phyloP scores from a whole-genome alignment of 1,140 invertebrate species.

The Lasioglossum albipes region DNA sequence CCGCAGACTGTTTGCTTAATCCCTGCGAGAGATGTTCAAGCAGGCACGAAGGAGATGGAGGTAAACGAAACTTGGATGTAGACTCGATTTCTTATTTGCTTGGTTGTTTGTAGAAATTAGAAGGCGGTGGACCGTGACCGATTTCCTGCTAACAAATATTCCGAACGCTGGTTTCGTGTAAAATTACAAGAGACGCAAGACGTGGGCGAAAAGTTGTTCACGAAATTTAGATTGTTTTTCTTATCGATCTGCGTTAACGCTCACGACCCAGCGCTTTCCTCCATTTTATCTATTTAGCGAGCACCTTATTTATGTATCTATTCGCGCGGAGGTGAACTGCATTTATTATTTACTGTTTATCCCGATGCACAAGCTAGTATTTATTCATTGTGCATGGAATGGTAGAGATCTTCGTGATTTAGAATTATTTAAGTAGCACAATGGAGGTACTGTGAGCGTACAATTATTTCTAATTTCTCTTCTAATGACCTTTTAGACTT shows the following conservation, averaged over 20 bases:
- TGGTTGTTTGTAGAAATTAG: neutral
- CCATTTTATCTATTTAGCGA: neutral
- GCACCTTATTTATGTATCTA: too few species aligned
- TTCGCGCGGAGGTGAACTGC: too few species aligned
- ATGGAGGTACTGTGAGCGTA: too few species aligned
- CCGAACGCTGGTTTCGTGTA: neutral
- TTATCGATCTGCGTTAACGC: neutral
- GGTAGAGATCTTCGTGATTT: too few species aligned
- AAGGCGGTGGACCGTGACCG: neutral
- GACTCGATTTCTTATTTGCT: neutral
- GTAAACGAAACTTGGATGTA: neutral
- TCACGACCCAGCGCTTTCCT: neutral
- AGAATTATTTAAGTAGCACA: too few species aligned
- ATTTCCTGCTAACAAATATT: neutral
- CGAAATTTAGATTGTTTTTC: neutral
- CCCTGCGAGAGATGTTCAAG: slow-evolving; percentile 8
- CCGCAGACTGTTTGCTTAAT: neutral
- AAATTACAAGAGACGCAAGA: neutral
- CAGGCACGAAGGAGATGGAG: neutral
- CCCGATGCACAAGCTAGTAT: too few species aligned
- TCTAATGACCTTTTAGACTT: too few species aligned
- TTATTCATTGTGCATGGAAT: too few species aligned
- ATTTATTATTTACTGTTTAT: neutral
- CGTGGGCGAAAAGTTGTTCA: neutral
- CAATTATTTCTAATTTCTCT: too few species aligned